phyloP scores from a whole-genome alignment of 2,113 vertebrate genomes.

The Rhea americana region DNA sequence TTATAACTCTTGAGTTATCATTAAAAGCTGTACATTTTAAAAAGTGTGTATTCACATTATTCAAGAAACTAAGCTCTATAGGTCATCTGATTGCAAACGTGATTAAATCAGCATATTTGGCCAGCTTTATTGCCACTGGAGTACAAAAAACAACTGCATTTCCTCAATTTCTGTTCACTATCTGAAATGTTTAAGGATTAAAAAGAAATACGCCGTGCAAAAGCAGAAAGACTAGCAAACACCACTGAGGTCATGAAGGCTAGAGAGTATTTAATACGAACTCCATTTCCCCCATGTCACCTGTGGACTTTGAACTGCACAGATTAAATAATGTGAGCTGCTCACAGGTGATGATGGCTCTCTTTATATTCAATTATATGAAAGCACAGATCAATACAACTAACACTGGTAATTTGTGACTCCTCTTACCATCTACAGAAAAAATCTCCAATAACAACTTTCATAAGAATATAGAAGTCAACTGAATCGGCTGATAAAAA shows the following conservation, averaged over 20 bases:
- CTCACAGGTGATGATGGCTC: constrained; percentile 72
- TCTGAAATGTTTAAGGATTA: not conserved
- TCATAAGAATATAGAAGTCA: not conserved
- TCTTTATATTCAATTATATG: constrained; percentile 69
- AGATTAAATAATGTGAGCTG: constrained; percentile 74
- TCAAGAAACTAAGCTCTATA: not conserved
- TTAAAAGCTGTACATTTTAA: not conserved
- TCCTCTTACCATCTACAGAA: not conserved
- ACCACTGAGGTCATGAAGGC: constrained; percentile 36
- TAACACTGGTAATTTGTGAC: not conserved
- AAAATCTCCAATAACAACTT: not conserved
- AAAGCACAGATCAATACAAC: constrained; percentile 46
- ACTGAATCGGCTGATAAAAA: not conserved
- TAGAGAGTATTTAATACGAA: not conserved
- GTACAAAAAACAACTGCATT: not conserved
- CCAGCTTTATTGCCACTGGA: not conserved
- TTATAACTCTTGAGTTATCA: not conserved
- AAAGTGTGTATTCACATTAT: not conserved
- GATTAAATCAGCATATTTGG: not conserved
- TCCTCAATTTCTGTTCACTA: not conserved
- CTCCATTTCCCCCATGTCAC: not conserved
- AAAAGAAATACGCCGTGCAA: not conserved
- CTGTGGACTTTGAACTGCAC: constrained; percentile 53
- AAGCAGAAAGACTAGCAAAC: not conserved
- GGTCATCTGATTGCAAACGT: not conserved